phyloP scores from a whole-genome alignment of 2,113 vertebrate species.

The Tetrao urogallus region DNA sequence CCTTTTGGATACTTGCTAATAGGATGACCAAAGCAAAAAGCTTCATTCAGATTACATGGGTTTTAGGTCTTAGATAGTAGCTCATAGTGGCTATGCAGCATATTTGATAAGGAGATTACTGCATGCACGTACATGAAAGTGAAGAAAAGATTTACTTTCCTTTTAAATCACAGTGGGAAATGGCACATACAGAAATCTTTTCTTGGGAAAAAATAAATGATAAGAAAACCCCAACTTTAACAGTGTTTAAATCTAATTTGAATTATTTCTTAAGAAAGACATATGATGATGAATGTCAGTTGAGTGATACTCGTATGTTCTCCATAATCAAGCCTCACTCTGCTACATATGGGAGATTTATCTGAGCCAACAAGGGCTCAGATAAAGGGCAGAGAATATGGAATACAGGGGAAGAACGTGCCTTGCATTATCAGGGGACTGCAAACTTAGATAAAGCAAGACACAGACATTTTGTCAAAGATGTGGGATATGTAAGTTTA shows the following conservation, averaged over 20 bases:
- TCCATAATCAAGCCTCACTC: background rate
- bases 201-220: background rate
- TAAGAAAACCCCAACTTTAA: background rate
- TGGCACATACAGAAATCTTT: background rate
- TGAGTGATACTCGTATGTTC: background rate
- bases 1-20: background rate
- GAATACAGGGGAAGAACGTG: background rate
- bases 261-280: background rate
- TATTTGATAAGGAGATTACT: background rate
- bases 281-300: background rate
- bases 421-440: background rate
- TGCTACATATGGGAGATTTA: background rate
- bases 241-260: background rate
- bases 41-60: background rate
- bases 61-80: background rate
- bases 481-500: background rate
- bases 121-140: background rate
- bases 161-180: background rate
- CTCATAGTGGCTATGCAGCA: background rate
- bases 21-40: background rate
- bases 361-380: background rate
- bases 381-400: background rate
- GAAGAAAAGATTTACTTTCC: background rate
- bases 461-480: constrained; percentile 24
- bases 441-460: background rate